These are phyloP conservation scores for Archaeoteleia sp. DNA, from an alignment of 2,888 invertebrate species.

Conservation along the genomic window DNA sequence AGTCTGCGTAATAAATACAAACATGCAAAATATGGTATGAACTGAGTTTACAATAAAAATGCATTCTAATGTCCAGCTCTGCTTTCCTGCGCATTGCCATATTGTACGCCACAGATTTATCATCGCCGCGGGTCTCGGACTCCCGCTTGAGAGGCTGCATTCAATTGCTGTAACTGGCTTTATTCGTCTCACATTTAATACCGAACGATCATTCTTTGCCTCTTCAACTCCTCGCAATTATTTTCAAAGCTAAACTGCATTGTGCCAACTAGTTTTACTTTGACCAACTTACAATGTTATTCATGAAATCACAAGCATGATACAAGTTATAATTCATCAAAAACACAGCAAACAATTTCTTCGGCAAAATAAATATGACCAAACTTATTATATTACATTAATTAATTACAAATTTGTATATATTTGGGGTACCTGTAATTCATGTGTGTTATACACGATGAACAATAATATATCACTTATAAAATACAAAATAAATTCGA, in stretches of 20 bases:
- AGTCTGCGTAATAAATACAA: neutral
- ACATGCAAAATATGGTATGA: slow-evolving; percentile 4
- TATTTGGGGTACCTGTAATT: too few relatives aligned
- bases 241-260: slow-evolving; percentile 23
- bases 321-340: too few relatives aligned
- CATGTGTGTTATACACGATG: too few relatives aligned
- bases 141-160: slow-evolving; percentile 24
- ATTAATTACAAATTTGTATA: too few relatives aligned
- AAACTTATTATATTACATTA: too few relatives aligned
- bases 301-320: slow-evolving; percentile 4
- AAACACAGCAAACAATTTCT: too few relatives aligned
- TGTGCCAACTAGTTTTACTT: slow-evolving; percentile 1
- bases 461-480: too few relatives aligned
- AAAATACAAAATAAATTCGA: too few relatives aligned
- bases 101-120: slow-evolving; percentile 31
- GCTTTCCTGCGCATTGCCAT: slow-evolving; percentile 11
- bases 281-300: slow-evolving; percentile 26
- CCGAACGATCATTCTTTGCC: slow-evolving; percentile 24
- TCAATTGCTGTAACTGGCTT: slow-evolving; percentile 26
- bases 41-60: neutral
- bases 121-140: slow-evolving; percentile 32
- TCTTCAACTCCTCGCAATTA: slow-evolving; percentile 28
- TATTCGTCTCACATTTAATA: slow-evolving; percentile 30
- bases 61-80: slow-evolving; percentile 13
- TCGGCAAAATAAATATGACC: too few relatives aligned